Evolutionary conservation across 2,888 invertebrate species (phyloP).

Genomic region (Tetranychus piercei): DNA sequence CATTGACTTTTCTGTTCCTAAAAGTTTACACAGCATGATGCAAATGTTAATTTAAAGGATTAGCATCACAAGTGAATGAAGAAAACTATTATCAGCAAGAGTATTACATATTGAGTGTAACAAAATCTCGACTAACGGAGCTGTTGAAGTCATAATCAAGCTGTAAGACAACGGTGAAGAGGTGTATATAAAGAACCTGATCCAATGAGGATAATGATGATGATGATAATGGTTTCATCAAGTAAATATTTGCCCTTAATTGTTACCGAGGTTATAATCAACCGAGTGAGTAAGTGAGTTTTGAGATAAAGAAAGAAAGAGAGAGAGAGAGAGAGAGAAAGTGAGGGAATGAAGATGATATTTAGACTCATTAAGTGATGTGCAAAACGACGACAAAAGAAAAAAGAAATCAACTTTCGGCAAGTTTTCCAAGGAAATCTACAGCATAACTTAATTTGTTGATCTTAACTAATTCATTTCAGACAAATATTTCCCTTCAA

Average conservation of each 20-base stretch:
- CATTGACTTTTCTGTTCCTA: too few species aligned
- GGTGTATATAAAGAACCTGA: not conserved
- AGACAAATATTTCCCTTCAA: too few species aligned
- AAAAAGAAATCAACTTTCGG: too few species aligned
- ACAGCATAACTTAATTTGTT: too few species aligned
- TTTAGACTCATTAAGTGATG: not conserved
- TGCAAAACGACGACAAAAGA: not conserved
- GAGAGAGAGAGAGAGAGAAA: not conserved
- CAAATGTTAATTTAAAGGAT: too few species aligned
- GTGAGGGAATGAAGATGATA: not conserved
- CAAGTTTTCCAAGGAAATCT: too few species aligned
- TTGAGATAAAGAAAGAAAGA: not conserved
- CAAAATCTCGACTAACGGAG: not conserved
- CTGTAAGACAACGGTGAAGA: not conserved
- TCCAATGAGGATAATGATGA: not conserved
- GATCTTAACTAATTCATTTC: too few species aligned
- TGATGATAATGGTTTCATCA: not conserved
- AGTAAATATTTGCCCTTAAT: not conserved
- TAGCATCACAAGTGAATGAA: too few species aligned
- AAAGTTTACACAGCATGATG: too few species aligned
- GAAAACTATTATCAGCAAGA: too few species aligned
- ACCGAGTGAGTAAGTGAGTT: not conserved
- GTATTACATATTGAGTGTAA: too few species aligned
- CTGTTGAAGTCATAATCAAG: not conserved
- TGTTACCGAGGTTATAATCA: constrained; percentile 1